Percentiles rank a stretch among this genome's conserved stretches.
These are phyloP conservation scores for Poecilia latipinna DNA, from an alignment of 2,113 vertebrate species.

Conservation along the genomic window DNA sequence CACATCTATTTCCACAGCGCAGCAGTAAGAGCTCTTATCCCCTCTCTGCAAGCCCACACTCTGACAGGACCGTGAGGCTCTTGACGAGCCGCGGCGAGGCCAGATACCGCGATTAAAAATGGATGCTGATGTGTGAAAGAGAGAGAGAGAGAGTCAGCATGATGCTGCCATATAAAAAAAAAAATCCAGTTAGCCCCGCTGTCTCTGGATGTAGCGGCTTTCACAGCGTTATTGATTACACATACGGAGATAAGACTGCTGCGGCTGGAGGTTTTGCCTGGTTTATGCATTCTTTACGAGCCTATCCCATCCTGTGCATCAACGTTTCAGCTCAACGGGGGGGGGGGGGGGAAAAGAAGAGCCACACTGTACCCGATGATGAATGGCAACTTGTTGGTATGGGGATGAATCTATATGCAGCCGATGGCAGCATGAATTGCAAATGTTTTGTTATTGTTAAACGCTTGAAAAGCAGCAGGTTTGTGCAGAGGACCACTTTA, in stretches of 20 bases:
- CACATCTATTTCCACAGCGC: conserved; percentile 72
- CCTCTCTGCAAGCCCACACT: conserved; percentile 67
- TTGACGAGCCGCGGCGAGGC: conserved; percentile 68
- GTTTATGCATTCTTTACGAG: conserved; percentile 55
- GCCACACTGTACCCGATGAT: conserved; percentile 45
- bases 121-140: conserved; percentile 62
- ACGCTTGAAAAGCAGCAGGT: conserved; percentile 22
- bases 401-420: conserved; percentile 22
- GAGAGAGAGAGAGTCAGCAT: conserved; percentile 43
- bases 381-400: conserved; percentile 50
- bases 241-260: conserved; percentile 46
- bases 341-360: conserved; percentile 42
- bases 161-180: conserved; percentile 48
- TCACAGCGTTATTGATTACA: conserved; percentile 67
- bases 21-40: conserved; percentile 72
- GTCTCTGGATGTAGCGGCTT: conserved; percentile 36
- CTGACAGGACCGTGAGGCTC: conserved; percentile 71
- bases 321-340: conserved; percentile 51
- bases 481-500: conserved; percentile 20
- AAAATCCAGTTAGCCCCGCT: conserved; percentile 40
- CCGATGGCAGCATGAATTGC: conserved; percentile 27
- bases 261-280: conserved; percentile 40
- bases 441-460: conserved; percentile 37
- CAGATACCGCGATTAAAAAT: conserved; percentile 76
- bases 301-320: conserved; percentile 30